Conservation (phyloP, 2,888 invertebrate genomes). For the Parnassius apollo region DNA sequence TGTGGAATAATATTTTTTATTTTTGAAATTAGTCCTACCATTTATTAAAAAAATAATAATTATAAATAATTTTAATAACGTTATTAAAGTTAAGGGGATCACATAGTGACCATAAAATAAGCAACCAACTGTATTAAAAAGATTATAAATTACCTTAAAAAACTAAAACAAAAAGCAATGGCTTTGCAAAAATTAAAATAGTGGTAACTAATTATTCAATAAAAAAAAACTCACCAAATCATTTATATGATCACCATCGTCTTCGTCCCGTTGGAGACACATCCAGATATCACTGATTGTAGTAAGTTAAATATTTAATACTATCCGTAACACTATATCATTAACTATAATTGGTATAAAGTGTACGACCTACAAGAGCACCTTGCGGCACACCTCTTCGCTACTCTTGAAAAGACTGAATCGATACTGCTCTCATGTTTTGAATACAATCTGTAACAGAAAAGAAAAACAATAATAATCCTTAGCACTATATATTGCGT, state of each 20-base stretch:
- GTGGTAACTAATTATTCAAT: too few species aligned
- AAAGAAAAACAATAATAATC: conserved; percentile 77
- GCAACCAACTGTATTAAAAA: too few species aligned
- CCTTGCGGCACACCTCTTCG: conserved; percentile 64
- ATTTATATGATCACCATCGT: conserved; percentile 60
- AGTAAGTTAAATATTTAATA: conserved; percentile 31
- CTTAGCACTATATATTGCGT: conserved; percentile 17
- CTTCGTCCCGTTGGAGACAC: conserved; percentile 75
- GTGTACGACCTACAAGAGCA: conserved; percentile 41
- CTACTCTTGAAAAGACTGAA: conserved; percentile 60
- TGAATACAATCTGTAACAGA: conserved; percentile 79
- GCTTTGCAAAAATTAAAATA: too few species aligned
- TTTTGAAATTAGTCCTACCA: too few species aligned
- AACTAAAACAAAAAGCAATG: too few species aligned
- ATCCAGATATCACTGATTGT: conserved; percentile 63
- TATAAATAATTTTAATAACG: too few species aligned
- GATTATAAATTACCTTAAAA: too few species aligned
- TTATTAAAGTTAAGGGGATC: too few species aligned
- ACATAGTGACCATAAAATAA: too few species aligned
- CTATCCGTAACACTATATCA: conserved; percentile 40
- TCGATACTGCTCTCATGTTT: conserved; percentile 62
- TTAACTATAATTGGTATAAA: conserved; percentile 35
- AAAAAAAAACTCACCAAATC: conserved; percentile 59
- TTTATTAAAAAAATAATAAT: too few species aligned
- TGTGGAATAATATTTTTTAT: too few species aligned